Conservation (phyloP, 1,140 invertebrate species). For the Saccostrea echinata region DNA sequence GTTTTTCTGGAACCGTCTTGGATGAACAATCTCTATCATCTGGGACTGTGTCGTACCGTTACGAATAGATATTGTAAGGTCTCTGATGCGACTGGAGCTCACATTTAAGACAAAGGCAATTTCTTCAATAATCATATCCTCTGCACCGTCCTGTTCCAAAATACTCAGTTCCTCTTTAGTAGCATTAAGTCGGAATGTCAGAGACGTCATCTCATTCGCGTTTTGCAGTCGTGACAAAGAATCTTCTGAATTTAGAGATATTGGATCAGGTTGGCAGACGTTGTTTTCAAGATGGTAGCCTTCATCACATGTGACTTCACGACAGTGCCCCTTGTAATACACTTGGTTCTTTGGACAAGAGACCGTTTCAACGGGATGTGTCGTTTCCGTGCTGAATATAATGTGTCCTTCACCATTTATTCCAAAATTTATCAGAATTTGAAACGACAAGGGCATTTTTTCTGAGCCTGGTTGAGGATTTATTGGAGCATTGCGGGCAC, state of each 20-base stretch:
- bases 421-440: conserved; percentile 80
- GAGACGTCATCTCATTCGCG: conserved; percentile 46
- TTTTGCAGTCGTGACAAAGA: conserved; percentile 41
- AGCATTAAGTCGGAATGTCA: conserved; percentile 65
- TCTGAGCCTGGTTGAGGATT: background rate
- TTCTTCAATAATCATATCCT: conserved; percentile 53
- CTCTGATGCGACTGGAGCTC: conserved; percentile 63
- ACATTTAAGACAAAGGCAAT: conserved; percentile 68
- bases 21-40: conserved; percentile 28
- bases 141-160: conserved; percentile 53
- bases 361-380: conserved; percentile 28
- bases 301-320: conserved; percentile 56
- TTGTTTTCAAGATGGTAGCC: conserved; percentile 61
- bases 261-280: conserved; percentile 50
- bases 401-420: conserved; percentile 78
- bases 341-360: conserved; percentile 61
- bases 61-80: conserved; percentile 65
- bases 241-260: conserved; percentile 39
- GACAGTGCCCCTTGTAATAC: conserved; percentile 78
- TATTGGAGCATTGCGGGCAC: background rate
- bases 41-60: conserved; percentile 42
- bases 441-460: conserved; percentile 76
- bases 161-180: conserved; percentile 52
- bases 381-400: conserved; percentile 80
- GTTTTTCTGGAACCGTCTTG: background rate